Evolutionary conservation across 2,113 vertebrate species (phyloP).

Genomic region (Gymnarchus niloticus): DNA sequence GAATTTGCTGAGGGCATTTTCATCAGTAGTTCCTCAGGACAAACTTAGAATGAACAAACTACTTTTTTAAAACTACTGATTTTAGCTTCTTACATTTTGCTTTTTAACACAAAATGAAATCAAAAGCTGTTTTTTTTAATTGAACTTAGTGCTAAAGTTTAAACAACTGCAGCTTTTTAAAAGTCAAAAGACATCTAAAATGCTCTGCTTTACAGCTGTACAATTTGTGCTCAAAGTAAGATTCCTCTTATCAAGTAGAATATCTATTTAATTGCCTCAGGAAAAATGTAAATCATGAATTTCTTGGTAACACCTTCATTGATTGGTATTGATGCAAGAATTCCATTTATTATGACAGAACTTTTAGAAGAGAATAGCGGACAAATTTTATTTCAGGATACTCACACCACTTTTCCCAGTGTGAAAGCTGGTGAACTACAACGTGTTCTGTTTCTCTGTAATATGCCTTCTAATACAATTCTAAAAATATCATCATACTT

Average conservation of each 20-base stretch:
- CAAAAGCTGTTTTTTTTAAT: background rate
- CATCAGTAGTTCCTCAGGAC: background rate
- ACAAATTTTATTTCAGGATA: background rate
- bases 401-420: background rate
- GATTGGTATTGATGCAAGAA: constrained; percentile 8
- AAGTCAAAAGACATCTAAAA: background rate
- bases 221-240: background rate
- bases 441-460: background rate
- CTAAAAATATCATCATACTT: background rate
- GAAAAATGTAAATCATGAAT: background rate
- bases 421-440: background rate
- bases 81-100: background rate
- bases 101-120: background rate
- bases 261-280: constrained; percentile 11
- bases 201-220: background rate
- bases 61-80: too few species aligned
- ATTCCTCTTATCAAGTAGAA: background rate
- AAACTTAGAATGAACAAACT: background rate
- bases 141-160: background rate
- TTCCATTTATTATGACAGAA: background rate
- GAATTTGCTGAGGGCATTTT: background rate
- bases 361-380: background rate
- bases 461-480: too few species aligned
- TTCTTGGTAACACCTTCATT: background rate
- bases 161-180: background rate